Evolutionary conservation across 2,113 vertebrate species (phyloP).

Genomic region (Lepus europaeus): DNA sequence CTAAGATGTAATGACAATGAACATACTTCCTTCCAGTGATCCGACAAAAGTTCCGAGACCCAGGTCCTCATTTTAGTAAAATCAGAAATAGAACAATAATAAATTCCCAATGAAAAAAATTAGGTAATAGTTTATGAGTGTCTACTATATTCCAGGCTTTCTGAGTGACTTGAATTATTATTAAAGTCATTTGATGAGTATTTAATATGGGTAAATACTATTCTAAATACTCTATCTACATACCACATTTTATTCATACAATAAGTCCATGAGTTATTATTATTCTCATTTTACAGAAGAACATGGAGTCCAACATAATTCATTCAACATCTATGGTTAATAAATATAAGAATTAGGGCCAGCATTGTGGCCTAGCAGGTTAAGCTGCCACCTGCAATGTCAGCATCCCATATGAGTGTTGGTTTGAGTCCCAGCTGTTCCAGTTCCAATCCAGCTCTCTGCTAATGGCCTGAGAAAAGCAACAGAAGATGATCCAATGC

Average conservation of each 20-base stretch:
- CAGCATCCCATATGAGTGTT: no score
- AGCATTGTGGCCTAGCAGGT: no score
- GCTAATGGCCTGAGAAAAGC: no score
- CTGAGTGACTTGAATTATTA: background rate
- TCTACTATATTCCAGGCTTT: background rate
- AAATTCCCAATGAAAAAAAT: background rate
- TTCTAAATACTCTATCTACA: background rate
- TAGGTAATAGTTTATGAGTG: background rate
- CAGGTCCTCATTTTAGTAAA: background rate
- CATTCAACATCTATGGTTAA: background rate
- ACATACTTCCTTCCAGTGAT: background rate
- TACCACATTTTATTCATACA: background rate
- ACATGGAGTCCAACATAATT: background rate
- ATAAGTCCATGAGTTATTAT: background rate
- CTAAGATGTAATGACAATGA: background rate
- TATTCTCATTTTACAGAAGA: background rate
- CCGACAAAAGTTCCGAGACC: background rate
- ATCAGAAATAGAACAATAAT: background rate
- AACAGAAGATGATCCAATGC: no score
- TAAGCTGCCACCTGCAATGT: no score
- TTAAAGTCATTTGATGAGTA: slow-evolving; percentile 2
- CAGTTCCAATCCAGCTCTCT: no score
- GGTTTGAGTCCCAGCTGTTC: no score
- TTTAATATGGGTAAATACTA: background rate
- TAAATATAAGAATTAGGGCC: no score